phyloP scores from a whole-genome alignment of 2,797 vertebrate species.

The Lepus oiostolus region DNA sequence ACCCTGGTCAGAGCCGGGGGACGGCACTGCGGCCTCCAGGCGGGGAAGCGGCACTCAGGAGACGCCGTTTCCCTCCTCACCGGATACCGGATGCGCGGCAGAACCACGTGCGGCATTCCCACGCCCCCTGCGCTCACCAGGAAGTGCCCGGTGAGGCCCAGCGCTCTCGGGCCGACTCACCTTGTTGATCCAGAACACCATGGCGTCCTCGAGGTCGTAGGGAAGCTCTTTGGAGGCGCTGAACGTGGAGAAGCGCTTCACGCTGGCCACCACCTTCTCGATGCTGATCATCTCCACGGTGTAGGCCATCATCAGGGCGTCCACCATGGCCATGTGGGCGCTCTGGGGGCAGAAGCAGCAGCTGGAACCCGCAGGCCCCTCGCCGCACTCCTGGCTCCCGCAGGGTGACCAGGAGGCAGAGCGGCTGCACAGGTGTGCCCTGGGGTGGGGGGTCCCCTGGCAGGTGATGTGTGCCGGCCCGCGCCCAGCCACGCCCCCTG shows the following conservation, averaged over 20 bases:
- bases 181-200: constrained; percentile 99
- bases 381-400: fast-evolving
- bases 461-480: too few species aligned
- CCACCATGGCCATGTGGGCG: constrained; percentile 98
- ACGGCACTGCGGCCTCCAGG: too few species aligned
- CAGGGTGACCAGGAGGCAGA: background rate
- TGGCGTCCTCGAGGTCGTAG: constrained; percentile 98
- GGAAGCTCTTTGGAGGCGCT: constrained; percentile 98
- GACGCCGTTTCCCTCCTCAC: too few species aligned
- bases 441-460: too few species aligned
- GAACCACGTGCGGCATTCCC: too few species aligned
- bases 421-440: too few species aligned
- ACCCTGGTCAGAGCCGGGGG: too few species aligned
- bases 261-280: constrained; percentile 97
- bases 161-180: constrained; percentile 83
- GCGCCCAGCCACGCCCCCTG: too few species aligned
- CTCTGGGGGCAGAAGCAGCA: constrained; percentile 88
- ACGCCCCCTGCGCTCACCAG: too few species aligned
- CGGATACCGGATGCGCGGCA: too few species aligned
- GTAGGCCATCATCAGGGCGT: constrained; percentile 99
- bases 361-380: background rate
- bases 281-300: constrained; percentile 99
- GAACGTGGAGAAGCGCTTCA: constrained; percentile 98
- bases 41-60: too few species aligned
- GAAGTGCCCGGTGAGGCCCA: too few species aligned